Evolutionary conservation across 1,140 invertebrate species (phyloP), one percentile per base, ranked within the genome.

Genomic region (Triops cancriformis): DNA sequence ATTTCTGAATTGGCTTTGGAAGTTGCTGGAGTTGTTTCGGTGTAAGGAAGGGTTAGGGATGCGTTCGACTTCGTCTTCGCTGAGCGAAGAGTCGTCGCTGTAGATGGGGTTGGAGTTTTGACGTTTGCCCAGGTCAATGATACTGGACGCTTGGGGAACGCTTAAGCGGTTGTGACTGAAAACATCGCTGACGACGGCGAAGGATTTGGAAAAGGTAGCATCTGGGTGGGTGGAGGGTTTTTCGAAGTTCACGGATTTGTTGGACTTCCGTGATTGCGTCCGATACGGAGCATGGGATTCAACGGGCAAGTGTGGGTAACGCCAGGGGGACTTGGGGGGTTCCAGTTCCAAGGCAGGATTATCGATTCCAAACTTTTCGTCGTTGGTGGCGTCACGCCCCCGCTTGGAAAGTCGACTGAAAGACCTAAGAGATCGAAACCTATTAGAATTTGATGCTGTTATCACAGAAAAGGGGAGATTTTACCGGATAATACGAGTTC

Each of bases 321-420:
- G 77, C 88, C 88, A 89, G 0, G 88, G 88, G 23, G 88, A 87
- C 80, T 90, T 88, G 76, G 85, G 88, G 10, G 83, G 83, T 80
- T 89, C 88, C 82, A 87, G 84, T 81, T 90, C 88, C 81, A 89
- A 89, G 10, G 83, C 87, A 74, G 86, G 85, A 80, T 89, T 90
- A 42, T 88, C 87, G 23, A 87, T 80, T 2, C 88, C 88, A 1
- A 73, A 73, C 73, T 78, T 73, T 1, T 41, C 43, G 5, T 73
- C 77, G 28, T 14, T 81, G 79, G 73, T 81, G 79, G 79, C 14
- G 82, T 81, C 80, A 28, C 84, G 84, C 18, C 85, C 85, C 41
- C 82, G 81, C 81, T 83, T 85, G 28, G 89, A 90, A n/a, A 91
- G 82, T 43, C 89, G 86, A 81, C 88, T 88, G 81, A 80, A 83